Evolutionary conservation across 1,140 invertebrate species (phyloP).

Genomic region (Magallana angulata): DNA sequence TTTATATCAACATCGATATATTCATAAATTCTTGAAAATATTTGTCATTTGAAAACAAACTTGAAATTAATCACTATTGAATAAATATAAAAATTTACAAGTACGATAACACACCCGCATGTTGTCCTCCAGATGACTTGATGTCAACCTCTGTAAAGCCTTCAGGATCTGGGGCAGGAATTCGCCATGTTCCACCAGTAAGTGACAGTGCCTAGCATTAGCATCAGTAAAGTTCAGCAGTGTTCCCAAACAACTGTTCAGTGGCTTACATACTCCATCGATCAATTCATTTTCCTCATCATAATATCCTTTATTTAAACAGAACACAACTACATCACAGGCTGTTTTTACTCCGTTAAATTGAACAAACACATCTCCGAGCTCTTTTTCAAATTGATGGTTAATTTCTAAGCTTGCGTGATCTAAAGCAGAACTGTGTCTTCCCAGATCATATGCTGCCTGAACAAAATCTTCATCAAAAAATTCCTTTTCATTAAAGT

Average conservation of each 20-base stretch:
- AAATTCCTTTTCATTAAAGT: neutral
- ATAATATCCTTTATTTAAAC: slow-evolving; percentile 27
- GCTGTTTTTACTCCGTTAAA: neutral
- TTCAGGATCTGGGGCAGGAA: slow-evolving; percentile 27
- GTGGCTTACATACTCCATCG: neutral
- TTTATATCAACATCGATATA: no score
- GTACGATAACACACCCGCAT: neutral
- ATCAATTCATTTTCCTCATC: neutral
- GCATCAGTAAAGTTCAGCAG: slow-evolving; percentile 45
- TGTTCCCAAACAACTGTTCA: neutral
- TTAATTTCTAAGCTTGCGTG: neutral
- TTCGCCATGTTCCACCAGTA: slow-evolving; percentile 25
- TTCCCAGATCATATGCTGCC: neutral
- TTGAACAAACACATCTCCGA: slow-evolving; percentile 18
- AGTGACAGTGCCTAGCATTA: neutral
- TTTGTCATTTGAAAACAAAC: no score
- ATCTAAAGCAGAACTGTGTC: neutral
- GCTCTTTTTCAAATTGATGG: neutral
- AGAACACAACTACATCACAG: slow-evolving; percentile 27
- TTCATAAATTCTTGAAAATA: no score
- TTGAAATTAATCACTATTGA: no score
- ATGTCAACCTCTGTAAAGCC: neutral
- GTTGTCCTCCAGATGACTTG: slow-evolving; percentile 4
- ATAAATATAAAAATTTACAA: no score
- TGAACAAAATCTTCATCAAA: neutral